These are phyloP conservation scores for Sepiola atlantica DNA, from an alignment of 2,888 invertebrate species.

Conservation along the genomic window DNA sequence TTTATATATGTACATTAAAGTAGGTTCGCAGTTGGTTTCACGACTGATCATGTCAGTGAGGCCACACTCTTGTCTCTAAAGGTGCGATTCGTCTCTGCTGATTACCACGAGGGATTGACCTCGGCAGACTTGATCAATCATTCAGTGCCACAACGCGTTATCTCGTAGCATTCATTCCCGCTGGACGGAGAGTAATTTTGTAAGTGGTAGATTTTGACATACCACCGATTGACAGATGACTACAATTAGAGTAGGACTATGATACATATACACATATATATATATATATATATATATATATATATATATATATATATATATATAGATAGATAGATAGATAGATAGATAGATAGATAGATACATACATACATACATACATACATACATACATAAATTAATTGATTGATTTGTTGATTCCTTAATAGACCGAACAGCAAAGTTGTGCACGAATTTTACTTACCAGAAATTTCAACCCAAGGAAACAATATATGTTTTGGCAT, in stretches of 20 bases:
- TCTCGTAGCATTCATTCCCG: not conserved
- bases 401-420: too few relatives aligned
- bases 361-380: too few relatives aligned
- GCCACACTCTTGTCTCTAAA: not conserved
- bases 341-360: too few relatives aligned
- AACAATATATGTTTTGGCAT: too few relatives aligned
- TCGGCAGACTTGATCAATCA: constrained; percentile 18
- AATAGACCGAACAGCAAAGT: too few relatives aligned
- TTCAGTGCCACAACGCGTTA: not conserved
- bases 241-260: not conserved
- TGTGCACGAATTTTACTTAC: too few relatives aligned
- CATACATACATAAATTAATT: too few relatives aligned
- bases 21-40: not conserved
- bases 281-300: too few relatives aligned
- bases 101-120: not conserved
- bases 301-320: not conserved
- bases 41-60: not conserved
- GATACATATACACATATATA: not conserved
- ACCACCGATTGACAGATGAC: not conserved
- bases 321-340: not conserved
- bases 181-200: not conserved
- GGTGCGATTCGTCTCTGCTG: not conserved
- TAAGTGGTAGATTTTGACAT: constrained; percentile 6
- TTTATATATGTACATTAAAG: not conserved
- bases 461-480: too few relatives aligned